Percentiles rank a stretch among this genome's conserved stretches.
Evolutionary conservation across 1,140 invertebrate species (phyloP).

Genomic region (Drosophila novamexicana): DNA sequence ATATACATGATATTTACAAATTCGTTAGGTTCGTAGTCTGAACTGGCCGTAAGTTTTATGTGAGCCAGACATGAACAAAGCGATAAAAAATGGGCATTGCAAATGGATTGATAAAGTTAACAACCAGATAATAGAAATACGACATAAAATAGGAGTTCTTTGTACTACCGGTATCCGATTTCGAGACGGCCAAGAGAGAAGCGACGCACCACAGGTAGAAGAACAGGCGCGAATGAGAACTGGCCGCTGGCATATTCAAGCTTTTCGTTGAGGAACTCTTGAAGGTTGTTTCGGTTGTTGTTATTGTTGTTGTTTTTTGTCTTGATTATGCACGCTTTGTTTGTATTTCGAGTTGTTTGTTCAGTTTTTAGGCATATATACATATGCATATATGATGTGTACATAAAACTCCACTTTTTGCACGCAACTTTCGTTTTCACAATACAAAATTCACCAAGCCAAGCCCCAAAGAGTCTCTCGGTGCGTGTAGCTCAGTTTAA

Average conservation of each 20-base stretch:
- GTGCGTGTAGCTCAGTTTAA: slow-evolving; percentile 50
- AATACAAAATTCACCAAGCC: slow-evolving; percentile 17
- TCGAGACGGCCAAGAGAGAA: slow-evolving; percentile 74
- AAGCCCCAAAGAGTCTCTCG: slow-evolving; percentile 27
- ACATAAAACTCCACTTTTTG: slow-evolving; percentile 45
- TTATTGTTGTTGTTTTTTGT: slow-evolving; percentile 16
- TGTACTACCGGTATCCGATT: slow-evolving; percentile 79
- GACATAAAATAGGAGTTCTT: slow-evolving; percentile 81
- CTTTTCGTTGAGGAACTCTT: slow-evolving; percentile 8
- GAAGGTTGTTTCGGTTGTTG: slow-evolving; percentile 31
- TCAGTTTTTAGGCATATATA: slow-evolving; percentile 14
- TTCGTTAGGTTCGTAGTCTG: slow-evolving; percentile 31
- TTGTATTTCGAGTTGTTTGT: slow-evolving; percentile 26
- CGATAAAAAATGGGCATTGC: slow-evolving; percentile 81
- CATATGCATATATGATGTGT: background rate
- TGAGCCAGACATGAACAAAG: slow-evolving; percentile 73
- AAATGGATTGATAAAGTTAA: slow-evolving; percentile 82
- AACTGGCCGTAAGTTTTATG: slow-evolving; percentile 31
- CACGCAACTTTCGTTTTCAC: slow-evolving; percentile 75
- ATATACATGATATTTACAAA: slow-evolving; percentile 40
- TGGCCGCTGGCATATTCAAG: slow-evolving; percentile 70
- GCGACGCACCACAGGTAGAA: slow-evolving; percentile 77
- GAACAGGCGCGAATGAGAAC: slow-evolving; percentile 72
- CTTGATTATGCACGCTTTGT: slow-evolving; percentile 26
- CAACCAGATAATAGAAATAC: slow-evolving; percentile 78